phyloP scores from a whole-genome alignment of 2,113 vertebrate species.

The Uropsilus gracilis region DNA sequence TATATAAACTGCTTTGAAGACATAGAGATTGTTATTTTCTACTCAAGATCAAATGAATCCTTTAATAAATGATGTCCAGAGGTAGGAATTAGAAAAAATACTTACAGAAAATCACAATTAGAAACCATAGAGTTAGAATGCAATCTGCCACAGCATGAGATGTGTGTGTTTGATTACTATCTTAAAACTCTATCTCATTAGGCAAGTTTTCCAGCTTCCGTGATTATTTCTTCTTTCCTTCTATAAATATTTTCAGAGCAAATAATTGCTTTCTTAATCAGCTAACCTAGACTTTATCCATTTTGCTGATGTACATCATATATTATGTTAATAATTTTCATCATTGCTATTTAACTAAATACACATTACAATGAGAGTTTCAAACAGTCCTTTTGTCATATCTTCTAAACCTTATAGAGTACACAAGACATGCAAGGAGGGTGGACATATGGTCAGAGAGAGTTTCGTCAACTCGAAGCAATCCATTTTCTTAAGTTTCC shows the following conservation, averaged over 20 bases:
- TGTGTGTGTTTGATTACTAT: neutral
- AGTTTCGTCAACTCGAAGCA: neutral
- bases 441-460: neutral
- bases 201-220: neutral
- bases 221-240: neutral
- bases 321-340: neutral
- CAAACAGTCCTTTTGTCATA: neutral
- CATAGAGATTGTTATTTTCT: neutral
- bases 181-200: neutral
- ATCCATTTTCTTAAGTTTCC: neutral
- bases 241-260: neutral
- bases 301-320: neutral
- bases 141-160: neutral
- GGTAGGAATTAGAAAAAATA: neutral
- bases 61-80: neutral
- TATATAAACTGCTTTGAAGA: neutral
- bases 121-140: neutral
- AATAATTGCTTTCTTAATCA: neutral
- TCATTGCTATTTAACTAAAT: neutral
- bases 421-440: neutral
- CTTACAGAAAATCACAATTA: neutral
- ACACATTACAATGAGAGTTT: neutral
- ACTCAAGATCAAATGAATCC: neutral
- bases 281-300: neutral
- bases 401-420: neutral